Evolutionary conservation across 1,140 invertebrate species (phyloP).

Genomic region (Oncopodura yosiiana): DNA sequence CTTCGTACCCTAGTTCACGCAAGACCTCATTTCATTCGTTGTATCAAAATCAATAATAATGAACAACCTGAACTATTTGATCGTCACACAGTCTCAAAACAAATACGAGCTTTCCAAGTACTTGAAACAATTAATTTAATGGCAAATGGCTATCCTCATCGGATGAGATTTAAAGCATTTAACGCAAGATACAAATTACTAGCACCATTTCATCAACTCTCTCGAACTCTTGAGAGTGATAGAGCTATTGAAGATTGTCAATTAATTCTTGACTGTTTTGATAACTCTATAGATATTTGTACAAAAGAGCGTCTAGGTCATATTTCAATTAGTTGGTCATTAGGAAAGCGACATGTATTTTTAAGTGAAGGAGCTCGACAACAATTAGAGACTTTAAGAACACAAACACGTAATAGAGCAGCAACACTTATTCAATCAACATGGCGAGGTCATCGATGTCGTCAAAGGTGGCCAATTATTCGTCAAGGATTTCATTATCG

Average conservation of each 20-base stretch:
- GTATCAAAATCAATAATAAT: slow-evolving; percentile 71
- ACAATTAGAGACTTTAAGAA: slow-evolving; percentile 67
- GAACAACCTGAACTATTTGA: slow-evolving; percentile 70
- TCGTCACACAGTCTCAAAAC: slow-evolving; percentile 63
- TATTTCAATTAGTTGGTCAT: slow-evolving; percentile 67
- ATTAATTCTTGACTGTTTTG: slow-evolving; percentile 57
- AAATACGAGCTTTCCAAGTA: slow-evolving; percentile 84
- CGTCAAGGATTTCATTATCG: slow-evolving; percentile 40
- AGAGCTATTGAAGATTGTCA: slow-evolving; percentile 69
- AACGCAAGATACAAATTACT: slow-evolving; percentile 71
- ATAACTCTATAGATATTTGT: slow-evolving; percentile 41
- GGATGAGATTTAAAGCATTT: slow-evolving; percentile 92
- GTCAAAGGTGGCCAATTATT: slow-evolving; percentile 57
- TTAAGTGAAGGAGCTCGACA: slow-evolving; percentile 84
- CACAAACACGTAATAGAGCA: slow-evolving; percentile 62
- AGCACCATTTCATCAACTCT: slow-evolving; percentile 61
- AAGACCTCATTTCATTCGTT: slow-evolving; percentile 84
- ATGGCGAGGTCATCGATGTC: slow-evolving; percentile 67
- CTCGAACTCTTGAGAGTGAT: slow-evolving; percentile 70
- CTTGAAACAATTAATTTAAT: slow-evolving; percentile 89
- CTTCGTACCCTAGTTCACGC: slow-evolving; percentile 82
- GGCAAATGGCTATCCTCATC: slow-evolving; percentile 80
- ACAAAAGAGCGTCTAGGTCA: slow-evolving; percentile 38
- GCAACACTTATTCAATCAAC: slow-evolving; percentile 64
- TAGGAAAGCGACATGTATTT: slow-evolving; percentile 86